These are phyloP conservation scores for Benitochromis conjunctus DNA, from an alignment of 2,113 vertebrate genomes.

Conservation along the genomic window DNA sequence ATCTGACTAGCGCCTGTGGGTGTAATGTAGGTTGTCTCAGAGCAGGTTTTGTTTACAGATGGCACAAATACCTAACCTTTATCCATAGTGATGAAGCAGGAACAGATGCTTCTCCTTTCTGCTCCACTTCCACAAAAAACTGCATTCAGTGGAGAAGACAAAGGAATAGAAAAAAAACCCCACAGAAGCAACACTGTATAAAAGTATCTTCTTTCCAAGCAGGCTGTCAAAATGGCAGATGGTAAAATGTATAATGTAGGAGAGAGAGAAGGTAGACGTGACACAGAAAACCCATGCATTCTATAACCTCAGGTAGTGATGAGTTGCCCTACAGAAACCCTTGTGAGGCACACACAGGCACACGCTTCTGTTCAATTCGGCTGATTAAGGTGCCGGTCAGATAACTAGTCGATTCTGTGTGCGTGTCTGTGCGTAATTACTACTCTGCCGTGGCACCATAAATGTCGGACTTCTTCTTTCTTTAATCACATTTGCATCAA, in stretches of 20 bases:
- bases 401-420: constrained; percentile 20
- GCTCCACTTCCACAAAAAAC: background rate
- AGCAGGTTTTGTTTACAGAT: background rate
- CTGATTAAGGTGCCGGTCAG: constrained; percentile 18
- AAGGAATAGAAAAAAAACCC: background rate
- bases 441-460: background rate
- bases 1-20: background rate
- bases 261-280: background rate
- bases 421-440: background rate
- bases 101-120: constrained; percentile 3
- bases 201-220: background rate
- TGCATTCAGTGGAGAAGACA: background rate
- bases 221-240: background rate
- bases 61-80: background rate
- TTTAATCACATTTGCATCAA: constrained; percentile 27
- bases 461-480: background rate
- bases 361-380: constrained; percentile 19
- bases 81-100: background rate
- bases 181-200: background rate
- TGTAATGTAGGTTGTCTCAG: background rate
- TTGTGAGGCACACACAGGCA: background rate
- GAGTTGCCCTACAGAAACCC: background rate
- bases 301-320: background rate
- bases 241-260: background rate
- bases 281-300: background rate